Conservation (phyloP, 2,797 vertebrate genomes). For the Leontocebus nigricollis region DNA sequence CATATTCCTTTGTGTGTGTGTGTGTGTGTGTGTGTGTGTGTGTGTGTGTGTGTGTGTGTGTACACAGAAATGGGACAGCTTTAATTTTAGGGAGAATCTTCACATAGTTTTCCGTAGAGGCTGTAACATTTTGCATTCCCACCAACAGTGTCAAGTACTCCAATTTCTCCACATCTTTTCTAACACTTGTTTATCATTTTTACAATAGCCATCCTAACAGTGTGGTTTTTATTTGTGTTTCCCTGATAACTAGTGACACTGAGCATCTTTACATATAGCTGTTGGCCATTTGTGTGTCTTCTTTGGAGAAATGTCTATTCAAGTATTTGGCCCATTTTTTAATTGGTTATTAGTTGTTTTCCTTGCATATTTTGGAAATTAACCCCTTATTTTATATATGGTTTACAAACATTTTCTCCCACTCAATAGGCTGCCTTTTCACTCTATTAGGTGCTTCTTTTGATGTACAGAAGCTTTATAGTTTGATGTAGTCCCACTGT, state of each 20-base stretch:
- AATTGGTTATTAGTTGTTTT: neutral
- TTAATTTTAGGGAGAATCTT: neutral
- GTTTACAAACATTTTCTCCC: neutral
- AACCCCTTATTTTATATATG: neutral
- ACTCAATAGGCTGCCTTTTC: neutral
- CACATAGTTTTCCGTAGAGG: neutral
- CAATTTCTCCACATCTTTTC: neutral
- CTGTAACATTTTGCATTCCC: neutral
- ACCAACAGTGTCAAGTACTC: neutral
- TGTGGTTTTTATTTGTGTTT: neutral
- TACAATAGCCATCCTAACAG: neutral
- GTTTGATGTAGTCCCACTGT: neutral
- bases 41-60: too few relatives aligned
- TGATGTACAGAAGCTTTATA: neutral
- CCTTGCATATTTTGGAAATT: neutral
- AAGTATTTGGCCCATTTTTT: neutral
- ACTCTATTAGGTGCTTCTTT: neutral
- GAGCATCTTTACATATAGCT: neutral
- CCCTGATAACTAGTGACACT: neutral
- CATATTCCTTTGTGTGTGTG: too few relatives aligned
- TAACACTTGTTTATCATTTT: neutral
- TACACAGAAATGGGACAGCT: neutral
- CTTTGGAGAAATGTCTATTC: neutral
- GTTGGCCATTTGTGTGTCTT: neutral
- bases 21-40: too few relatives aligned